Evolutionary conservation across 2,113 vertebrate genomes (phyloP).

Genomic region (Nettapus auritus): DNA sequence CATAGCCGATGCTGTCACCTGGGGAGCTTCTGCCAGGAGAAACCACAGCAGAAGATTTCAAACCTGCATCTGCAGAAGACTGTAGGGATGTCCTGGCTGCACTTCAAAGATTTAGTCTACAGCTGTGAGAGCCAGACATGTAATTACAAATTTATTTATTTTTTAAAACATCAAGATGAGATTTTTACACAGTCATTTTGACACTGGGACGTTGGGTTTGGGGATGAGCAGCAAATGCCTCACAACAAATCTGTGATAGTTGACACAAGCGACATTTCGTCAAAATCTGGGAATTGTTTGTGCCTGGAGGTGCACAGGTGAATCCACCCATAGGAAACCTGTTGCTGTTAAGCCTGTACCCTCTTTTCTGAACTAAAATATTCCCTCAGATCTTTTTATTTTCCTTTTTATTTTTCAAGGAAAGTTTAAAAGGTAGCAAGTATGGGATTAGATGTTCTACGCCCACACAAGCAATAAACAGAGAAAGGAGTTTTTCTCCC

Average conservation of each 20-base stretch:
- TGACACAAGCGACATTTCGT: neutral
- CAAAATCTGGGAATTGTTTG: neutral
- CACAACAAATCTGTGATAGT: neutral
- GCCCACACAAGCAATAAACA: neutral
- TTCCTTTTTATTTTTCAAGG: neutral
- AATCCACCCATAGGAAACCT: neutral
- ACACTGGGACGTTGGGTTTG: neutral
- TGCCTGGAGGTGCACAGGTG: neutral
- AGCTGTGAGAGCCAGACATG: neutral
- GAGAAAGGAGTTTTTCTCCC: neutral
- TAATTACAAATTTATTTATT: neutral
- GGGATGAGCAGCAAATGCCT: neutral
- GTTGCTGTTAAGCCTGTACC: neutral
- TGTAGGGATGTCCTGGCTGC: neutral
- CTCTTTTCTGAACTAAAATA: neutral
- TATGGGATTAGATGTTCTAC: neutral
- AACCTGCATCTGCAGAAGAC: neutral
- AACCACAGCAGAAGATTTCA: neutral
- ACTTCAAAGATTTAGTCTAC: neutral
- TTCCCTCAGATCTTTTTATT: no score
- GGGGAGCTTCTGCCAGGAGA: neutral
- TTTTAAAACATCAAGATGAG: neutral
- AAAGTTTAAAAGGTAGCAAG: neutral
- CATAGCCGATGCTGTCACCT: neutral
- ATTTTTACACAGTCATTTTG: neutral